These are phyloP conservation scores for Chelonus formosanus DNA, from an alignment of 2,888 invertebrate genomes.

Conservation along the genomic window DNA sequence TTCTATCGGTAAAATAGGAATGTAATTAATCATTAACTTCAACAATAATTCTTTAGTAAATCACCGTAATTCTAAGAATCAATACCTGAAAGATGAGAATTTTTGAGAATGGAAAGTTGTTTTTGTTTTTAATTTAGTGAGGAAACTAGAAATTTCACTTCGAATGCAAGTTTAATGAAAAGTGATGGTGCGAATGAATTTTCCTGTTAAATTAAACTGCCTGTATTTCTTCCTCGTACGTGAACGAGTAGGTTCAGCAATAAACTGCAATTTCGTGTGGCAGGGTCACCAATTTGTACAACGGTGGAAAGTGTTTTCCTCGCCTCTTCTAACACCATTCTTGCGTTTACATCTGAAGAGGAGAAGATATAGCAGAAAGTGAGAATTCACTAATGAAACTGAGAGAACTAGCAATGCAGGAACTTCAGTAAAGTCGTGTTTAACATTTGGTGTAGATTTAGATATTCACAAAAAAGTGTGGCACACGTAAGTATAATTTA, in stretches of 20 bases:
- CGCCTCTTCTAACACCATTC: constrained; percentile 29
- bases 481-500: too few relatives aligned
- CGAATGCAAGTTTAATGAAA: not conserved
- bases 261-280: constrained; percentile 39
- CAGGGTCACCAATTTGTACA: constrained; percentile 38
- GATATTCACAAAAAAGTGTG: not conserved
- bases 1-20: too few relatives aligned
- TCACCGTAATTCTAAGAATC: too few relatives aligned
- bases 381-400: too few relatives aligned
- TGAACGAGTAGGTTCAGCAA: constrained; percentile 36
- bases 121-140: not conserved
- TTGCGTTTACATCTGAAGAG: constrained; percentile 3
- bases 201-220: too few relatives aligned
- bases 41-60: too few relatives aligned
- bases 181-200: too few relatives aligned
- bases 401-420: not conserved
- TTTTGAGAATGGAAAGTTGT: too few relatives aligned
- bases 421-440: too few relatives aligned
- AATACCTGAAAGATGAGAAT: too few relatives aligned
- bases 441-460: too few relatives aligned
- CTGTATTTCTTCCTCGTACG: not conserved
- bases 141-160: constrained; percentile 13
- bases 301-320: constrained; percentile 31
- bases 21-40: too few relatives aligned
- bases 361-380: not conserved